These are phyloP conservation scores for Scaptomyza hsui DNA, from an alignment of 1,140 invertebrate species.

Conservation along the genomic window DNA sequence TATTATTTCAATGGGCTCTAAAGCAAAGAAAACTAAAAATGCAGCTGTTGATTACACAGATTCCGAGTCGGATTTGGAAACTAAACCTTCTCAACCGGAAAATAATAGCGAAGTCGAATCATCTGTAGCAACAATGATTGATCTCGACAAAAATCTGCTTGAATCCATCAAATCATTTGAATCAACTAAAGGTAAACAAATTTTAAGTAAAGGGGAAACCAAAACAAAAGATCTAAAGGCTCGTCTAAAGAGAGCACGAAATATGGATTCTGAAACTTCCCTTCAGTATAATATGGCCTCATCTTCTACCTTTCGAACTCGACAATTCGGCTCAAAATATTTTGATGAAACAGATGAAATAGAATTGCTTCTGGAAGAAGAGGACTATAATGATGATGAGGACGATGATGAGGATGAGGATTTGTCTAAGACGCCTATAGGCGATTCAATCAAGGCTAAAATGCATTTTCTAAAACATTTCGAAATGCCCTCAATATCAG, in stretches of 20 bases:
- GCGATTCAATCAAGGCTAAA: slow-evolving; percentile 19
- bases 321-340: too few species aligned
- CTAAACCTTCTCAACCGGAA: background rate
- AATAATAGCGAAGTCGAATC: background rate
- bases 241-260: too few species aligned
- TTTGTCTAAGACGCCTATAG: background rate
- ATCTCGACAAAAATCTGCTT: too few species aligned
- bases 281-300: too few species aligned
- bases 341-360: background rate
- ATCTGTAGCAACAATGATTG: too few species aligned
- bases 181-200: too few species aligned
- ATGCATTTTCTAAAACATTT: slow-evolving; percentile 12
- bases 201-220: too few species aligned
- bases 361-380: slow-evolving; percentile 2
- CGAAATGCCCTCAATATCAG: slow-evolving; percentile 9
- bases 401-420: slow-evolving; percentile 5
- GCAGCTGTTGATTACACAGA: background rate
- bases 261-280: too few species aligned
- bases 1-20: background rate
- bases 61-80: background rate
- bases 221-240: background rate
- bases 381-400: slow-evolving; percentile 8
- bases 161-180: too few species aligned
- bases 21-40: too few species aligned
- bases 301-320: too few species aligned